phyloP scores from a whole-genome alignment of 2,888 invertebrate species.

The Eristalis pertinax region DNA sequence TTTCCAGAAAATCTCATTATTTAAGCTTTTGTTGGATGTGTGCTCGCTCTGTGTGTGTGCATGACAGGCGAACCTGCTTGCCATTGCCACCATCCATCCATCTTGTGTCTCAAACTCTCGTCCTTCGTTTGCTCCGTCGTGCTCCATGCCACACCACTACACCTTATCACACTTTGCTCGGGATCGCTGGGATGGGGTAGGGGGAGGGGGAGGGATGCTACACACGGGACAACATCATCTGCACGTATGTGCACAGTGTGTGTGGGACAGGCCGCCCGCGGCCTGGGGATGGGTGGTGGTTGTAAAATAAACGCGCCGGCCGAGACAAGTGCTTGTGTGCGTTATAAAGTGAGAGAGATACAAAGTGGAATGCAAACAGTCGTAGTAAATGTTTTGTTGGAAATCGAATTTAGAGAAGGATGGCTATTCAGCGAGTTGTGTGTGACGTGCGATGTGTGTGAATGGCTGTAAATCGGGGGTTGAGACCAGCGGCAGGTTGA shows the following conservation, averaged over 20 bases:
- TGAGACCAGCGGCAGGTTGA: neutral
- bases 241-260: conserved; percentile 33
- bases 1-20: conserved; percentile 79
- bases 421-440: conserved; percentile 53
- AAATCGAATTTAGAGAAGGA: conserved; percentile 72
- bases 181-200: neutral
- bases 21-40: conserved; percentile 73
- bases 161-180: conserved; percentile 56
- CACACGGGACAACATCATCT: conserved; percentile 53
- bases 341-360: conserved; percentile 69
- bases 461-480: neutral
- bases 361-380: conserved; percentile 69
- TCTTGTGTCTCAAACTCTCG: conserved; percentile 35
- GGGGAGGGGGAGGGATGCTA: neutral
- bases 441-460: neutral
- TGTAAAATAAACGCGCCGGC: conserved; percentile 68
- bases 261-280: neutral
- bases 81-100: conserved; percentile 61
- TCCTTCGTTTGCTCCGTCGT: neutral
- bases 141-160: conserved; percentile 37
- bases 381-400: conserved; percentile 67
- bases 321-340: conserved; percentile 65
- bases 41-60: conserved; percentile 55
- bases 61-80: conserved; percentile 62
- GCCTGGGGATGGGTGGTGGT: conserved; percentile 19